These are phyloP conservation scores for Mormyrus iriodes DNA, from an alignment of 2,113 vertebrate genomes.

Conservation along the genomic window DNA sequence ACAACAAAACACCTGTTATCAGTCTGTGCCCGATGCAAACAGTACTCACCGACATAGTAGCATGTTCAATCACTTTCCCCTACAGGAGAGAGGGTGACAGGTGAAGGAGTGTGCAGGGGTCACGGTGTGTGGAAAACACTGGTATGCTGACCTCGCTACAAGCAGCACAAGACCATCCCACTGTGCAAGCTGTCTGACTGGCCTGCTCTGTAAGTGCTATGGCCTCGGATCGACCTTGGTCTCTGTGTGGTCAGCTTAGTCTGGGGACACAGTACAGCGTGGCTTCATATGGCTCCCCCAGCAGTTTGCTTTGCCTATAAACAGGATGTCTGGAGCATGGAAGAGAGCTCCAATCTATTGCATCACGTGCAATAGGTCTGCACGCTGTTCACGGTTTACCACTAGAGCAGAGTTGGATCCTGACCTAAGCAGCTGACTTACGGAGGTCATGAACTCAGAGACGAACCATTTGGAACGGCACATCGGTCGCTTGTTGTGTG, in stretches of 20 bases:
- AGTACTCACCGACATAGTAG: slow-evolving; percentile 63
- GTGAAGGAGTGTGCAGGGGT: not conserved
- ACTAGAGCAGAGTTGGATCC: not conserved
- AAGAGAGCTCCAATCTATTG: not conserved
- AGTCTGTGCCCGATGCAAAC: slow-evolving; percentile 17
- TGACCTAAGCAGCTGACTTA: not conserved
- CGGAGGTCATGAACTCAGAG: not conserved
- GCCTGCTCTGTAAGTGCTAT: not conserved
- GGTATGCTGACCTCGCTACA: not conserved
- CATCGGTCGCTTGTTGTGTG: not conserved
- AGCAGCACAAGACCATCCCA: not conserved
- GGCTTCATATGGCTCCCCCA: not conserved
- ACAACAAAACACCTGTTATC: not conserved
- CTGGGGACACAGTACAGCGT: not conserved
- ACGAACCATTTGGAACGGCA: not conserved
- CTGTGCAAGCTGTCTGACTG: not conserved
- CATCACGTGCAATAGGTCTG: not conserved
- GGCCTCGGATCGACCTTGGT: not conserved
- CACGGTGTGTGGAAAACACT: not conserved
- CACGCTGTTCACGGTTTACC: not conserved
- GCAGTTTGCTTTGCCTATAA: not conserved
- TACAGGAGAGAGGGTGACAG: slow-evolving; percentile 52
- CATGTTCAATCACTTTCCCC: slow-evolving; percentile 55
- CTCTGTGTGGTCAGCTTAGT: not conserved
- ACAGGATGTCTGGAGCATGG: not conserved